A percentile compares a stretch with the other conserved stretches of the same genome.
phyloP scores from a whole-genome alignment of 1,140 invertebrate genomes.

The Oreohelix idahoensis region DNA sequence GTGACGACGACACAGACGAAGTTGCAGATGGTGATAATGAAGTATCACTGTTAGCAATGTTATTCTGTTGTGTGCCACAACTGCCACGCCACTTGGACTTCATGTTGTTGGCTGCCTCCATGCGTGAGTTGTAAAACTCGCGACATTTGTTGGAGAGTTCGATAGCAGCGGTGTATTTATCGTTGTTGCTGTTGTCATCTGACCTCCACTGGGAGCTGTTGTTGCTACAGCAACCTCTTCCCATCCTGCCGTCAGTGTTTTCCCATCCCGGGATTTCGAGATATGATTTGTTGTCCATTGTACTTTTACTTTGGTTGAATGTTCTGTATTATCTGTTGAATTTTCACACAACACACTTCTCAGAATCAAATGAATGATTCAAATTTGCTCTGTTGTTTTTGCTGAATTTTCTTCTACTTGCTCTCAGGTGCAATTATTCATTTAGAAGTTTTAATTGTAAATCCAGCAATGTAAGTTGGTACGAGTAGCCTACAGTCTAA shows the following conservation, averaged over 20 bases:
- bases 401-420: too few species aligned
- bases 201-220: neutral
- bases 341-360: too few species aligned
- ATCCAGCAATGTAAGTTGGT: too few species aligned
- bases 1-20: slow-evolving; percentile 6
- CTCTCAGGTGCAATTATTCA: too few species aligned
- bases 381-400: too few species aligned
- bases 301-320: neutral
- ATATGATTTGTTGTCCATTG: neutral
- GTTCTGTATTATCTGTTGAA: too few species aligned
- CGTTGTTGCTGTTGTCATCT: slow-evolving; percentile 18
- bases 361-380: too few species aligned
- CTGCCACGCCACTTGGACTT: slow-evolving; percentile 39
- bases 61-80: neutral
- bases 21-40: slow-evolving; percentile 33
- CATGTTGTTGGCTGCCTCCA: slow-evolving; percentile 54
- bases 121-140: slow-evolving; percentile 59
- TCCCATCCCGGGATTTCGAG: neutral
- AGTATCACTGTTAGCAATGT: neutral
- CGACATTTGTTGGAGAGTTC: slow-evolving; percentile 64
- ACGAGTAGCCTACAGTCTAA: too few species aligned
- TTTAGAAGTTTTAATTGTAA: too few species aligned
- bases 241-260: neutral
- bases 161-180: slow-evolving; percentile 62
- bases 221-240: neutral